Evolutionary conservation across 2,797 vertebrate species (phyloP).

Genomic region (Amniataba percoides): DNA sequence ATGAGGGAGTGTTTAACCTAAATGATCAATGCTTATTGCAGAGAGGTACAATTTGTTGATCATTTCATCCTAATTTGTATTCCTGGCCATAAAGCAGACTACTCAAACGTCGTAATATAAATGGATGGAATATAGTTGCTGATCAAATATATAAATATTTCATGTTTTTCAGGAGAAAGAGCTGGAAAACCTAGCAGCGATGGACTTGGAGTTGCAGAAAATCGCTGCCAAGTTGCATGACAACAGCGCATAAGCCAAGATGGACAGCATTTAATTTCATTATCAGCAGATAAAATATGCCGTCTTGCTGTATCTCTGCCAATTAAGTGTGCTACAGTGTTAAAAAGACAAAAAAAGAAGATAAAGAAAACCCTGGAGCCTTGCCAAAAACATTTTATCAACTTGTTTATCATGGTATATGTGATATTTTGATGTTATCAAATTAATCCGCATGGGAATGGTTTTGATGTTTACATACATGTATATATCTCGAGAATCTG

Average conservation of each 20-base stretch:
- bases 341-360: constrained; percentile 39
- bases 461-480: constrained; percentile 69
- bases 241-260: constrained; percentile 77
- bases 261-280: constrained; percentile 3
- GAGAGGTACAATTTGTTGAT: not conserved
- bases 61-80: not conserved
- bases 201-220: constrained; percentile 94
- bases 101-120: not conserved
- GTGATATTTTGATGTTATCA: constrained; percentile 84
- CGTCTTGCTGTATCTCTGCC: constrained; percentile 42
- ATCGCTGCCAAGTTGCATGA: constrained; percentile 90
- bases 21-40: constrained; percentile 3
- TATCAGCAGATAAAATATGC: constrained; percentile 12
- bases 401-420: constrained; percentile 66
- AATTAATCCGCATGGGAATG: constrained; percentile 88
- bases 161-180: constrained; percentile 87
- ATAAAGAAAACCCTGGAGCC: constrained; percentile 44
- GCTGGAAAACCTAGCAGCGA: constrained; percentile 91
- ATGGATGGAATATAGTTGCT: not conserved
- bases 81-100: not conserved
- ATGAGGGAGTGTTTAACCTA: constrained; percentile 16
- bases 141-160: not conserved
- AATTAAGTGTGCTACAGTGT: constrained; percentile 72
- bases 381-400: constrained; percentile 56
- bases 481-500: constrained; percentile 31